Evolutionary conservation across 2,888 invertebrate species (phyloP).

Genomic region (Loripinus fragilis): DNA sequence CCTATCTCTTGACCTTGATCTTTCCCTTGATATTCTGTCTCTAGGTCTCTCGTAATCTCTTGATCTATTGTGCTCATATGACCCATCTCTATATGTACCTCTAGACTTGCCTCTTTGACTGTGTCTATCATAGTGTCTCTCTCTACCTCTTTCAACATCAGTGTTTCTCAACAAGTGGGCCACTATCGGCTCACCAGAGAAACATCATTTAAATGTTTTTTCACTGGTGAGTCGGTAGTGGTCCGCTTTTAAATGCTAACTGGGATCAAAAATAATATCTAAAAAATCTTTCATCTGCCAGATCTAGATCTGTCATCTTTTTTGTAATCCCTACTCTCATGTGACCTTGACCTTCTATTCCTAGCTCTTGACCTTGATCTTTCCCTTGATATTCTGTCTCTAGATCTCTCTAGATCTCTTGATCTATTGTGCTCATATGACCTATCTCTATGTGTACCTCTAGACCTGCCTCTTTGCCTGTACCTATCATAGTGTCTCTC

Average conservation of each 20-base stretch:
- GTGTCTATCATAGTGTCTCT: constrained; percentile 20
- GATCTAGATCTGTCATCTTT: background rate
- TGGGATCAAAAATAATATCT: too few relatives aligned
- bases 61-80: background rate
- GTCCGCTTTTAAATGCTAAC: too few relatives aligned
- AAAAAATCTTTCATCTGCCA: background rate
- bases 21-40: constrained; percentile 13
- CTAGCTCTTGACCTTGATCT: constrained; percentile 33
- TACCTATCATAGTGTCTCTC: background rate
- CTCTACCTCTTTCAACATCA: constrained; percentile 21
- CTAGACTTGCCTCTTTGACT: background rate
- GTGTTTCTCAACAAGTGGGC: constrained; percentile 30
- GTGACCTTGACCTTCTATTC: constrained; percentile 11
- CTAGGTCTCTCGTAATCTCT: constrained; percentile 1
- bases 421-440: constrained; percentile 25
- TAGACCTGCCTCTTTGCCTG: background rate
- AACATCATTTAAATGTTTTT: too few relatives aligned
- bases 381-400: constrained; percentile 27
- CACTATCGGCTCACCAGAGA: too few relatives aligned
- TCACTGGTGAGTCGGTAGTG: too few relatives aligned
- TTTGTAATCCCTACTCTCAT: constrained; percentile 14
- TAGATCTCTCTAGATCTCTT: background rate
- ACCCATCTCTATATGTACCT: background rate
- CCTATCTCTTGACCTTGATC: constrained; percentile 28
- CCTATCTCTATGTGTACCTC: background rate